These are phyloP conservation scores for Cryptus armator DNA, from an alignment of 2,888 invertebrate species.

Conservation along the genomic window DNA sequence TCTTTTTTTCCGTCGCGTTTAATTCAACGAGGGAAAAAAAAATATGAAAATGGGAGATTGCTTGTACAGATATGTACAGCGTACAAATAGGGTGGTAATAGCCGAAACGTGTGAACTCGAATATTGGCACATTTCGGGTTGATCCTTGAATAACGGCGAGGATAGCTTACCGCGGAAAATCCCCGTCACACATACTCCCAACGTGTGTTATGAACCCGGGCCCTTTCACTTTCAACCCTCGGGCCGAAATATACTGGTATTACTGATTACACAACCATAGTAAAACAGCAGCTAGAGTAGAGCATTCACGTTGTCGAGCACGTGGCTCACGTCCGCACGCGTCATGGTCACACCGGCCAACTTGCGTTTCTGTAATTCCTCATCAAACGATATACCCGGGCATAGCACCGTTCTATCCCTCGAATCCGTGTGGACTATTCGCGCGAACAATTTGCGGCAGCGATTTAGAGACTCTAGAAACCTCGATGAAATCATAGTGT, in stretches of 20 bases:
- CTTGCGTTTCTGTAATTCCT: slow-evolving; percentile 82
- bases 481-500: background rate
- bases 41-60: slow-evolving; percentile 9
- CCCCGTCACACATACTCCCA: slow-evolving; percentile 43
- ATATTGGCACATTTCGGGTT: slow-evolving; percentile 59
- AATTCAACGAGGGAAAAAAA: background rate
- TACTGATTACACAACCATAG: slow-evolving; percentile 84
- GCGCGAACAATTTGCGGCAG: background rate
- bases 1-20: background rate
- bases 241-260: slow-evolving; percentile 80
- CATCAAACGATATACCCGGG: slow-evolving; percentile 72
- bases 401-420: slow-evolving; percentile 20
- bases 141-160: slow-evolving; percentile 59
- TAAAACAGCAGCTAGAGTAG: slow-evolving; percentile 53
- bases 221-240: slow-evolving; percentile 77
- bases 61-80: background rate
- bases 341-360: slow-evolving; percentile 84
- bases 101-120: slow-evolving; percentile 56
- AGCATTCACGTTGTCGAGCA: slow-evolving; percentile 74
- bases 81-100: slow-evolving; percentile 51
- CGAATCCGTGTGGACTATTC: background rate
- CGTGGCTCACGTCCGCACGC: slow-evolving; percentile 83
- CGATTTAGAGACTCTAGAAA: background rate
- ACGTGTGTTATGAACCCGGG: slow-evolving; percentile 15
- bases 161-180: slow-evolving; percentile 62